A percentile compares a stretch with the other conserved stretches of the same genome.
phyloP scores from a whole-genome alignment of 2,888 invertebrate species.

The Drosophila nr. fundita region DNA sequence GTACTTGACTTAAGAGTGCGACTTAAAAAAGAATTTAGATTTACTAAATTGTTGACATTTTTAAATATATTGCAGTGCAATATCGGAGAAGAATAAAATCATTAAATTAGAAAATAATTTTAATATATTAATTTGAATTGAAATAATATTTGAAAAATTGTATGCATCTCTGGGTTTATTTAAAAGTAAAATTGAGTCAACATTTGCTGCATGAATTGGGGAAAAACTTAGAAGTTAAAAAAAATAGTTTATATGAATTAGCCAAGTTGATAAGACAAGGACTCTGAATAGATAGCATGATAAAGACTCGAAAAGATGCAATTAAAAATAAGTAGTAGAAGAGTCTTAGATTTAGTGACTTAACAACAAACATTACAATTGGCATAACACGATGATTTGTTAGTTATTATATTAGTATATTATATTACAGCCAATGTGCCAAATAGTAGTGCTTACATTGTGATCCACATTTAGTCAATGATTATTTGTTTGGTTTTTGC shows the following conservation, averaged over 20 bases:
- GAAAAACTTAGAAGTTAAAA: neutral
- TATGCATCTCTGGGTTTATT: neutral
- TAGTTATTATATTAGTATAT: neutral
- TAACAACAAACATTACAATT: neutral
- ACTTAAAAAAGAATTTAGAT: neutral
- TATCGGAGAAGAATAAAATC: neutral
- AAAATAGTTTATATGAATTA: neutral
- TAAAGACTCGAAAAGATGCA: neutral
- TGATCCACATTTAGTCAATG: neutral
- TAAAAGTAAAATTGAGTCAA: neutral
- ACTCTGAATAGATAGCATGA: neutral
- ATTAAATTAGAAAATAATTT: neutral
- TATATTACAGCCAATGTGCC: neutral
- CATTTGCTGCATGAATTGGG: neutral
- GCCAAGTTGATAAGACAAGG: neutral
- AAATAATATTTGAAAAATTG: rapidly evolving
- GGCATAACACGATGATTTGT: neutral
- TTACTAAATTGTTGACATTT: neutral
- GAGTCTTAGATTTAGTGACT: neutral
- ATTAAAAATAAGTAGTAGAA: neutral
- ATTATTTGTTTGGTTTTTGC: neutral
- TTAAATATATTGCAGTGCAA: neutral
- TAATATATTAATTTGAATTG: neutral
- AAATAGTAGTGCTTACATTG: neutral
- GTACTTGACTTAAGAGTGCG: neutral